These are phyloP conservation scores for Clytia hemisphaerica DNA, from an alignment of 30 jellyfish, hydroid and myxozoan genomes.

Conservation along the genomic window DNA sequence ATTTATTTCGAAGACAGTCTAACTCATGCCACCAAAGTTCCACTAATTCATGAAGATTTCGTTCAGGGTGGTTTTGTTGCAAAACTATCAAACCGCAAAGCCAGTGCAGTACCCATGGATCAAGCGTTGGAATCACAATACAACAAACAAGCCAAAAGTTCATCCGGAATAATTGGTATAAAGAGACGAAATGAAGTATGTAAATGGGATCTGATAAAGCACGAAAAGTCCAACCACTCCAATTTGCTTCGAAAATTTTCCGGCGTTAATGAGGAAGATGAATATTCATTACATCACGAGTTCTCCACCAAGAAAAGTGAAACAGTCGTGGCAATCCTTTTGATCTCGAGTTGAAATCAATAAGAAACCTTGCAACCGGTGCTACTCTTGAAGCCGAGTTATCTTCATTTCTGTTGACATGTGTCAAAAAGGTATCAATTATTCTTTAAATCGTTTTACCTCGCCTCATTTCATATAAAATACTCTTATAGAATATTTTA, in stretches of 20 bases:
- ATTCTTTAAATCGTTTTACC: too few species aligned
- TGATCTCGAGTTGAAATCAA: too few species aligned
- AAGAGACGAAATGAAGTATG: background rate
- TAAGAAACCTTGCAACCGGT: too few species aligned
- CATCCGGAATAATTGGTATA: background rate
- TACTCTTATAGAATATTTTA: too few species aligned
- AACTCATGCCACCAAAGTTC: too few species aligned
- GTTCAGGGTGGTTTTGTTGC: background rate
- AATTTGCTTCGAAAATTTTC: background rate
- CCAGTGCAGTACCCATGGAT: slow-evolving; percentile 1
- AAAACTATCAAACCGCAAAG: slow-evolving; percentile 2
- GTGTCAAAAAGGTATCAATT: too few species aligned
- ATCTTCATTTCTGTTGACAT: too few species aligned
- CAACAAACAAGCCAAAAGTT: background rate
- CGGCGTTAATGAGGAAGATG: background rate
- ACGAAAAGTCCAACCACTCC: slow-evolving; percentile 5
- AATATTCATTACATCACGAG: slow-evolving; percentile 2
- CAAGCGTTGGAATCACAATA: slow-evolving; percentile 14
- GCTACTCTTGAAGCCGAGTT: too few species aligned
- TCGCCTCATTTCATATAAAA: too few species aligned
- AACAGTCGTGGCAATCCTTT: too few species aligned
- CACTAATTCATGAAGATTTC: background rate
- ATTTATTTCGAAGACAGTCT: too few species aligned
- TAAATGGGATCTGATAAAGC: slow-evolving; percentile 8
- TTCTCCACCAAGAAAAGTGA: background rate